Conservation (phyloP, 2,113 vertebrate species). For the Rhineura floridana region DNA sequence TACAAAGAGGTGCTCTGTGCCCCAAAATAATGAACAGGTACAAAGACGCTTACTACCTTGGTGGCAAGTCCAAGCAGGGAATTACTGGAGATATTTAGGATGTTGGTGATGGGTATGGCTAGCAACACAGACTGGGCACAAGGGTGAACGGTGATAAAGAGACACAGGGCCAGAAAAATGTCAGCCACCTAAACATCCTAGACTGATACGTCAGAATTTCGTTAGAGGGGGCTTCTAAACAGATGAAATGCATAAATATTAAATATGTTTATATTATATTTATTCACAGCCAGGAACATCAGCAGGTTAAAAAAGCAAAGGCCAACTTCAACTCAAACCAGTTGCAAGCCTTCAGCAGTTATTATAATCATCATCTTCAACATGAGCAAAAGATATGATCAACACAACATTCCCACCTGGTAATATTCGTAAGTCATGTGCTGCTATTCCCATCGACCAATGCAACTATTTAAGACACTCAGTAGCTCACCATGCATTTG, state of each 20-base stretch:
- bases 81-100: background rate
- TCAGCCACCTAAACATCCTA: too few relatives aligned
- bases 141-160: background rate
- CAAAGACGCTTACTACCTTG: background rate
- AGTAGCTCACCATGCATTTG: conserved; percentile 66
- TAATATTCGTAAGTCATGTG: too few relatives aligned
- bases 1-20: background rate
- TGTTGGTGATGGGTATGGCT: background rate
- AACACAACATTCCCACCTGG: background rate
- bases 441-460: background rate
- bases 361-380: background rate
- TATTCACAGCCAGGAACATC: background rate
- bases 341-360: background rate
- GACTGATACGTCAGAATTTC: too few relatives aligned
- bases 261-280: background rate
- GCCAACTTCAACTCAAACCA: background rate
- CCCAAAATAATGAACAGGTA: background rate
- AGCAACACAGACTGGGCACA: background rate
- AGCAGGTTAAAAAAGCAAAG: background rate
- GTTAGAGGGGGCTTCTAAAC: background rate
- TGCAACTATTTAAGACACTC: background rate
- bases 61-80: background rate
- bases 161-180: too few relatives aligned
- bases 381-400: background rate
- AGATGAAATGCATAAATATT: background rate